Evolutionary conservation across 2,797 vertebrate genomes (phyloP).

Genomic region (Hybognathus amarus): DNA sequence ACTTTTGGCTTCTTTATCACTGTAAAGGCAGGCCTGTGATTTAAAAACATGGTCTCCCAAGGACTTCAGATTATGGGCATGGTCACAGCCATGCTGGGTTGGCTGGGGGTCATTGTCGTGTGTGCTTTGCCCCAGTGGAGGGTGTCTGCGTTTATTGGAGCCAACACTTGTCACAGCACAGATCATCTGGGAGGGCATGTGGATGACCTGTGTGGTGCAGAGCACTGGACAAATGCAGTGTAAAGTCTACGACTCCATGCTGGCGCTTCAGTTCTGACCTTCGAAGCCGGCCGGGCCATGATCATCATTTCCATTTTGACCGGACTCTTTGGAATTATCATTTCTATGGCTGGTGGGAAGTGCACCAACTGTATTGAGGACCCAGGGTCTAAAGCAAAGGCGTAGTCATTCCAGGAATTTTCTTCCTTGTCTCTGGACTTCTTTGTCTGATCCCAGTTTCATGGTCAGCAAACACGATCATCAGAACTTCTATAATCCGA

Average conservation of each 20-base stretch:
- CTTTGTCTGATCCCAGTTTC: slow-evolving; percentile 79
- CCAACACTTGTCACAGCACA: slow-evolving; percentile 82
- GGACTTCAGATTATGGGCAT: slow-evolving; percentile 76
- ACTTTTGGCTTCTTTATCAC: slow-evolving; percentile 24
- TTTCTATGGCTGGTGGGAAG: slow-evolving; percentile 79
- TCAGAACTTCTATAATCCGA: slow-evolving; percentile 82
- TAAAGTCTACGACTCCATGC: slow-evolving; percentile 81
- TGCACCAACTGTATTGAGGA: slow-evolving; percentile 83
- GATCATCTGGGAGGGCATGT: slow-evolving; percentile 80
- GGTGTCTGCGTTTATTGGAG: slow-evolving; percentile 77
- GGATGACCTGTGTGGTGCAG: slow-evolving; percentile 84
- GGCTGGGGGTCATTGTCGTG: slow-evolving; percentile 72
- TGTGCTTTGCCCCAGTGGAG: slow-evolving; percentile 80
- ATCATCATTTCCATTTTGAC: slow-evolving; percentile 76
- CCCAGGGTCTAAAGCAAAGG: slow-evolving; percentile 72
- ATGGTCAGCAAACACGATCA: slow-evolving; percentile 79
- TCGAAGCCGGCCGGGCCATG: slow-evolving; percentile 79
- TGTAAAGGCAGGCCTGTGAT: not conserved
- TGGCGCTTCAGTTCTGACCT: slow-evolving; percentile 77
- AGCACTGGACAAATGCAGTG: slow-evolving; percentile 84
- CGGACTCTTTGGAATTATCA: slow-evolving; percentile 70
- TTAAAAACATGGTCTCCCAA: slow-evolving; percentile 72
- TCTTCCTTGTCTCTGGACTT: slow-evolving; percentile 76
- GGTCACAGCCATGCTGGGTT: slow-evolving; percentile 69
- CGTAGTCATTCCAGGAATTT: slow-evolving; percentile 74